Base-by-base conservation (phyloP, 2,888 invertebrate species). In the Leptinotarsa haldemani region DNA sequence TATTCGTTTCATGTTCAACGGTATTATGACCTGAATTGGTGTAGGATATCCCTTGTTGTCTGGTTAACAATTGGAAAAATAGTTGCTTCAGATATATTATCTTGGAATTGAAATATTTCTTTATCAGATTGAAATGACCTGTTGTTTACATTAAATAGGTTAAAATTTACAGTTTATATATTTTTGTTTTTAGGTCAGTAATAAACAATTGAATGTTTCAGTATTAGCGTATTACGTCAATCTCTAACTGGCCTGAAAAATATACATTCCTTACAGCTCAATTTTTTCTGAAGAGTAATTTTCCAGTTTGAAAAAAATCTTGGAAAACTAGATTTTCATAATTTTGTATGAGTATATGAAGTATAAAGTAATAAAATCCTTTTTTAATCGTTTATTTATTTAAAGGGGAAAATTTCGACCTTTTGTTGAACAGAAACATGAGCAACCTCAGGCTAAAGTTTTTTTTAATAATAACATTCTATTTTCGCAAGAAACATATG, bases 331-430 rank as follows among this genome's bases (percentile, higher is more conserved):
- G 5, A 9, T 16, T n/a, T 61, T 30, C 16, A n/a, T 16, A 12
- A 30, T 61, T 61, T 61, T 61, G 61, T 61, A 61, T 61, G 13
- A 16, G 61, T 61, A 61, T 20, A 61, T 61, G 61, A 40, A 61
- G 22, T 20, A 61, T 61, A 15, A 61, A 40, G 5, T 61, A 61
- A 61, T 56, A 22, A 56, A 56, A 22, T 22, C 15, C 13, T 13
- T 56, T 56, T 56, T 56, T 20, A 3, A 18, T 56, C 0, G 7
- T 18, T 18, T 13, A 12, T 20, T 56, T 56, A 16, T 50, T 50
- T 7, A 50, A 4, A 16, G 7, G 50, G n/a, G 9, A 40, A 40
- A 40, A 40, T 40, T 40, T 40, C 40, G 0, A 40, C 9, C 40
- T 40, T 9, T 40, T 40, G 7, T 40, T 9, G 9, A 40, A 40